Evolutionary conservation across 2,888 invertebrate genomes (phyloP).

Genomic region (Cryptocephalus primarius): DNA sequence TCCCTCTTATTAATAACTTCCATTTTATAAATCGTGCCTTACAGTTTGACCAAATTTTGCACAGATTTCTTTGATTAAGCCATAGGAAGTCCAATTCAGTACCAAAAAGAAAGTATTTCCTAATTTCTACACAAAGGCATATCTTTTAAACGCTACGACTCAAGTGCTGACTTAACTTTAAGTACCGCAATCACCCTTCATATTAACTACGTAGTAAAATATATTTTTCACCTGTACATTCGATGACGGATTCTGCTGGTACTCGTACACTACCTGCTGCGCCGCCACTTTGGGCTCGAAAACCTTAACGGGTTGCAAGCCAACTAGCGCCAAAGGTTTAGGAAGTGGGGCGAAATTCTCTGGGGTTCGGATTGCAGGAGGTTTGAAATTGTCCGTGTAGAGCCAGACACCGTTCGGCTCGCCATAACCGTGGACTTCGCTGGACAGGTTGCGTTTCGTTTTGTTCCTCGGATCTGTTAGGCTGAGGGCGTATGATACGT

Average conservation of each 20-base stretch:
- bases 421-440: slow-evolving; percentile 15
- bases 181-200: too few relatives aligned
- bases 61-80: too few relatives aligned
- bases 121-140: too few relatives aligned
- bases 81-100: too few relatives aligned
- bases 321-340: slow-evolving; percentile 2
- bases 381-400: slow-evolving; percentile 12
- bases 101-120: too few relatives aligned
- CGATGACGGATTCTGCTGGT: slow-evolving; percentile 28
- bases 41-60: too few relatives aligned
- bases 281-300: slow-evolving; percentile 21
- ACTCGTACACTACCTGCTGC: slow-evolving; percentile 30
- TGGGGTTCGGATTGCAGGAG: slow-evolving; percentile 8
- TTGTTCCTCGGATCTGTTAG: slow-evolving; percentile 6
- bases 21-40: too few relatives aligned
- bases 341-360: slow-evolving; percentile 5
- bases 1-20: too few relatives aligned
- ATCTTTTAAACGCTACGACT: too few relatives aligned
- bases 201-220: too few relatives aligned
- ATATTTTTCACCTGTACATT: slow-evolving; percentile 22
- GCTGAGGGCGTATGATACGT: background rate
- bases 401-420: slow-evolving; percentile 16
- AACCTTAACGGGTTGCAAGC: slow-evolving; percentile 5
- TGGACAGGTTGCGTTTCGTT: slow-evolving; percentile 17
- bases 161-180: too few relatives aligned